Evolutionary conservation across 2,113 vertebrate genomes (phyloP).

Genomic region (Epinephelus moara): DNA sequence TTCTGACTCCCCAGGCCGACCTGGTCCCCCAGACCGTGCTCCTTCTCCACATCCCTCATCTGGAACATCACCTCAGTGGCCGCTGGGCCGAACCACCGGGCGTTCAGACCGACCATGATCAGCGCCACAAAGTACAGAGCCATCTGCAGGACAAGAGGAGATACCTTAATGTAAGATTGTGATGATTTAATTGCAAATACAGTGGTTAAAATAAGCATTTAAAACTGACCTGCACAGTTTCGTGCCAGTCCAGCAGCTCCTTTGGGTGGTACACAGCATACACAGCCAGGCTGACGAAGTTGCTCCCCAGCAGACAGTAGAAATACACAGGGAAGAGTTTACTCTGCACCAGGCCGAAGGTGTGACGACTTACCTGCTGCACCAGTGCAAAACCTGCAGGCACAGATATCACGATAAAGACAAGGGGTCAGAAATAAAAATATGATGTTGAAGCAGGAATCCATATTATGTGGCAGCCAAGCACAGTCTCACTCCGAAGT

Average conservation of each 20-base stretch:
- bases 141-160: constrained; percentile 79
- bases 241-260: constrained; percentile 85
- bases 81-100: constrained; percentile 86
- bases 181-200: background rate
- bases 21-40: constrained; percentile 87
- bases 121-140: constrained; percentile 83
- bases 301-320: constrained; percentile 84
- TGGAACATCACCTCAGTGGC: constrained; percentile 84
- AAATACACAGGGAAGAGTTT: constrained; percentile 91
- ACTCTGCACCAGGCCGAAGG: constrained; percentile 90
- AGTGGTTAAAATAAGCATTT: background rate
- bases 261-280: constrained; percentile 85
- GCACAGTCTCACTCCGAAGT: no score
- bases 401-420: background rate
- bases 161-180: background rate
- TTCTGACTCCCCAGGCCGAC: constrained; percentile 78
- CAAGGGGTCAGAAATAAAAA: background rate
- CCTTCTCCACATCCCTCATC: constrained; percentile 87
- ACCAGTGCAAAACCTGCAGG: constrained; percentile 87
- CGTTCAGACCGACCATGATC: constrained; percentile 81
- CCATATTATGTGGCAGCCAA: background rate
- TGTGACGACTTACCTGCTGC: constrained; percentile 84
- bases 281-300: constrained; percentile 84
- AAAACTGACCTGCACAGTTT: constrained; percentile 85
- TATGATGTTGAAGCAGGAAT: background rate